Evolutionary conservation across 2,113 vertebrate genomes (phyloP).

Genomic region (Pagrus major): DNA sequence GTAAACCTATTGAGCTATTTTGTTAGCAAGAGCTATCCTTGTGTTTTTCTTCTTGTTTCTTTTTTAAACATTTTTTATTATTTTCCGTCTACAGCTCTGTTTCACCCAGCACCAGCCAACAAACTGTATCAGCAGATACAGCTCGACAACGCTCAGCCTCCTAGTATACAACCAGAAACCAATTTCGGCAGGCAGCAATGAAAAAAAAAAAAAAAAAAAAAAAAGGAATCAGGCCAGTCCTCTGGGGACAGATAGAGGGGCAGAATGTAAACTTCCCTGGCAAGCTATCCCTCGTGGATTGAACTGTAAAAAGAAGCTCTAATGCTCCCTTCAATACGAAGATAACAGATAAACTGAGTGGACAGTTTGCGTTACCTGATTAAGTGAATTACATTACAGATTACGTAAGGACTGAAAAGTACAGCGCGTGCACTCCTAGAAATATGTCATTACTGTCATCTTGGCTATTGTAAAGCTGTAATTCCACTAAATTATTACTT

Average conservation of each 20-base stretch:
- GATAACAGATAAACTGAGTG: constrained; percentile 72
- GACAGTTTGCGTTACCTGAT: constrained; percentile 69
- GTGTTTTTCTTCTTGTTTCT: constrained; percentile 6
- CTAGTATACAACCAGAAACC: constrained; percentile 77
- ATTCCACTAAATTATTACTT: neutral
- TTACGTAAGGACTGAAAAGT: constrained; percentile 51
- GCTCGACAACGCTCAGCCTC: constrained; percentile 62
- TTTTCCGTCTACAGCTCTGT: constrained; percentile 54
- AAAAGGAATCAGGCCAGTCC: constrained; percentile 79
- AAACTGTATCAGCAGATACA: constrained; percentile 76
- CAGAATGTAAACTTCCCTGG: constrained; percentile 82
- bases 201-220: constrained; percentile 64
- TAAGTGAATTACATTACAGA: constrained; percentile 64
- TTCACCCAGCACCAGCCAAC: constrained; percentile 56
- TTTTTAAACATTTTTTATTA: constrained; percentile 33
- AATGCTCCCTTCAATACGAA: constrained; percentile 63
- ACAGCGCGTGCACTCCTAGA: constrained; percentile 15
- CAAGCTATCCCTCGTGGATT: constrained; percentile 74
- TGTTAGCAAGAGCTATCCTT: constrained; percentile 48
- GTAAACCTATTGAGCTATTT: constrained; percentile 60
- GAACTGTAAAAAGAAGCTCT: constrained; percentile 75
- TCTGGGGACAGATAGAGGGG: constrained; percentile 77
- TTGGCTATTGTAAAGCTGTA: neutral
- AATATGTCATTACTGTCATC: constrained; percentile 12
- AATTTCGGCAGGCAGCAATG: constrained; percentile 78